These are phyloP conservation scores for Germaria angustata DNA, from an alignment of 2,888 invertebrate genomes.

Conservation along the genomic window DNA sequence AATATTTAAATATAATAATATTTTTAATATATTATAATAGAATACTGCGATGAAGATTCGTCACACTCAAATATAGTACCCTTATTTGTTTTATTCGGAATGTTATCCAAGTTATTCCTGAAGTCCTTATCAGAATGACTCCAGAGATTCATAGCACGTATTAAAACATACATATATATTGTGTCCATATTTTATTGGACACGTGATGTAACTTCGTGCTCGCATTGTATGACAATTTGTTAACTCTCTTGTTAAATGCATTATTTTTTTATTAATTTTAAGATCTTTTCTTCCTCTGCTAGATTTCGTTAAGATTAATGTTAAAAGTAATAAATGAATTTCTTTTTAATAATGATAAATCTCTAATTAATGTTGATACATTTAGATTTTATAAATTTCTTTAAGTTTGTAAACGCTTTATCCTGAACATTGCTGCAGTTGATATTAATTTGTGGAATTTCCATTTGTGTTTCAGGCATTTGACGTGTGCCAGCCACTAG, in stretches of 20 bases:
- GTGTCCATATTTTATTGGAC: not conserved
- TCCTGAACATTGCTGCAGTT: not conserved
- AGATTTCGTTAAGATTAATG: constrained; percentile 31
- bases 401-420: not conserved
- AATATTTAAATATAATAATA: too few relatives aligned
- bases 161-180: not conserved
- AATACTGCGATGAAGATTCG: too few relatives aligned
- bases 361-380: constrained; percentile 41
- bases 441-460: constrained; percentile 37
- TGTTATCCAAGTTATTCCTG: too few relatives aligned
- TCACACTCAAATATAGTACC: too few relatives aligned
- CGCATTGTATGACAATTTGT: constrained; percentile 51
- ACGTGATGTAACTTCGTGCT: not conserved
- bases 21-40: too few relatives aligned
- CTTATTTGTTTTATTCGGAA: too few relatives aligned
- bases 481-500: constrained; percentile 52
- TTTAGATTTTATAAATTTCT: not conserved
- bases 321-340: constrained; percentile 50
- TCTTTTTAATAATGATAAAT: constrained; percentile 56
- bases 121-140: too few relatives aligned
- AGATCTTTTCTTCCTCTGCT: not conserved
- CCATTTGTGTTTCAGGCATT: constrained; percentile 33
- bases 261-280: not conserved
- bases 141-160: not conserved
- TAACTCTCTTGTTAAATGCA: constrained; percentile 29